Percentiles rank a stretch among this genome's conserved stretches.
Conservation (phyloP, 1,140 invertebrate genomes). For the Cherax quadricarinatus region DNA sequence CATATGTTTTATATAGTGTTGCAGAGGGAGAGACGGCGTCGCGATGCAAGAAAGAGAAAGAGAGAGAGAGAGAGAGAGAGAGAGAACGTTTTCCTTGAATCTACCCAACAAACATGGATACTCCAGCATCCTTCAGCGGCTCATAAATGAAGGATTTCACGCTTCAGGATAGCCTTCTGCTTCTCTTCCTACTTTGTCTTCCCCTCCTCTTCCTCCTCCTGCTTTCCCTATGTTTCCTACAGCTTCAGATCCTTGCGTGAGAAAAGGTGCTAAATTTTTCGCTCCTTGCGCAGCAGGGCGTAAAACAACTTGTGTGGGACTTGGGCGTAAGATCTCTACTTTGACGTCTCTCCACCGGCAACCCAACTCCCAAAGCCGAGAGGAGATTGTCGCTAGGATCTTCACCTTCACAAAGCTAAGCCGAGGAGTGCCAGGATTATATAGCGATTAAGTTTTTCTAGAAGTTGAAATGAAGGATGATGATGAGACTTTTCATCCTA, state of each 20-base stretch:
- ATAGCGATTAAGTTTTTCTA: slow-evolving; percentile 19
- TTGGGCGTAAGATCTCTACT: neutral
- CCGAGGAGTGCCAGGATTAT: slow-evolving; percentile 7
- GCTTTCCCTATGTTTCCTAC: neutral
- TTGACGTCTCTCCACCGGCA: neutral
- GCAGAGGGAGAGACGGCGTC: neutral
- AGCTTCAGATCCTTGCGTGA: neutral
- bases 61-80: too few relatives aligned
- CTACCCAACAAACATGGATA: neutral
- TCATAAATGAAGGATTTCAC: neutral
- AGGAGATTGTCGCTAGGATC: neutral
- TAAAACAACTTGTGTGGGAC: slow-evolving; percentile 4
- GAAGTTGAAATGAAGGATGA: neutral
- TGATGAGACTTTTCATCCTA: neutral
- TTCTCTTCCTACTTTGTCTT: neutral
- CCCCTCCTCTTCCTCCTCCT: neutral
- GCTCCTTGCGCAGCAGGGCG: neutral
- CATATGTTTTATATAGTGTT: too few relatives aligned
- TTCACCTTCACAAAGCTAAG: neutral
- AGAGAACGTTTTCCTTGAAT: neutral
- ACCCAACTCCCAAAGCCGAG: neutral
- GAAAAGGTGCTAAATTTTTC: slow-evolving; percentile 28
- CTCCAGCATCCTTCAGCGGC: neutral
- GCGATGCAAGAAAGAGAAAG: neutral
- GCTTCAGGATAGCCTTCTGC: neutral